phyloP scores from a whole-genome alignment of 2,113 vertebrate species.

The Felis chaus region DNA sequence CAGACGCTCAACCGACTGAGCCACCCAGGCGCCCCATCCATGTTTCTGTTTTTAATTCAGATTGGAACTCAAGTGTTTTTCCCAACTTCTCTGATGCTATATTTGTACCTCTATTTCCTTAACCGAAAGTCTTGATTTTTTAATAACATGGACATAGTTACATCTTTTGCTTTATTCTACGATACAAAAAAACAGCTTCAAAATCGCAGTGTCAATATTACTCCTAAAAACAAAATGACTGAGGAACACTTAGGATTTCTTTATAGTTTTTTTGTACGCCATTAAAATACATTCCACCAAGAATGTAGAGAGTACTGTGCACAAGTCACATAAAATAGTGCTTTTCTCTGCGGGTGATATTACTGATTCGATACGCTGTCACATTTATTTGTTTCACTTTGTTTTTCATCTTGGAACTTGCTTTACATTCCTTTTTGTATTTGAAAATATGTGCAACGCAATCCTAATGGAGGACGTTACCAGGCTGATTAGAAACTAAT shows the following conservation, averaged over 20 bases:
- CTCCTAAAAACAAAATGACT: constrained; percentile 40
- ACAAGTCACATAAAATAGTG: constrained; percentile 31
- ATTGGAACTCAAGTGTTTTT: background rate
- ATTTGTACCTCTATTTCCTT: background rate
- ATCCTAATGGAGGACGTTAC: constrained; percentile 32
- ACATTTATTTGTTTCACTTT: constrained; percentile 34
- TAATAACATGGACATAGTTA: background rate
- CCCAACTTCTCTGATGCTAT: constrained; percentile 5
- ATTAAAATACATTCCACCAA: constrained; percentile 4
- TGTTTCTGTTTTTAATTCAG: constrained; percentile 22
- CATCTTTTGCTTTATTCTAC: constrained; percentile 12
- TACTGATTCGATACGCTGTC: background rate
- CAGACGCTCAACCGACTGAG: too few relatives aligned
- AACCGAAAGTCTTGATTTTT: constrained; percentile 12
- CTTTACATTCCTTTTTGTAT: constrained; percentile 40
- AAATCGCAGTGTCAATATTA: background rate
- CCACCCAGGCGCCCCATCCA: background rate
- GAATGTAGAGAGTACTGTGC: background rate
- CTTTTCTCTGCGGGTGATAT: background rate
- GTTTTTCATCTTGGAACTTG: constrained; percentile 25
- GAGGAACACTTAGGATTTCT: background rate
- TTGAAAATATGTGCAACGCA: constrained; percentile 36
- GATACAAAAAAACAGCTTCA: constrained; percentile 37
- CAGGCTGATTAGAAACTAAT: background rate
- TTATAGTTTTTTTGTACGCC: background rate